phyloP scores from a whole-genome alignment of 1,140 invertebrate species.

The Calliopsis andreniformis region DNA sequence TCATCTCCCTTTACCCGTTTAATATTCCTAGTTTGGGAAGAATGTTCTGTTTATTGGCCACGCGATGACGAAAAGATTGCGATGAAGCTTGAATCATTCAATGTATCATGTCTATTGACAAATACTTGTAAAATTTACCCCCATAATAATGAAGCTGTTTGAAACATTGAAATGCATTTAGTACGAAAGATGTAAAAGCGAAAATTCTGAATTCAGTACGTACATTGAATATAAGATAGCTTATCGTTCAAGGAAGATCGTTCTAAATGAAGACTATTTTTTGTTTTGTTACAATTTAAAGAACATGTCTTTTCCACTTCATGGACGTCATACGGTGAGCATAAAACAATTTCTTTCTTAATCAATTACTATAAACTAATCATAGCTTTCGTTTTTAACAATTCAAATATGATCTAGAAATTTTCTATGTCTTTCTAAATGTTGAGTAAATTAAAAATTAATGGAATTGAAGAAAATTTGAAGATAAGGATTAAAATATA shows the following conservation, averaged over 20 bases:
- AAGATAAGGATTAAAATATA: too few species aligned
- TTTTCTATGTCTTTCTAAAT: too few species aligned
- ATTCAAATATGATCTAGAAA: too few species aligned
- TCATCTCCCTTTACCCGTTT: background rate
- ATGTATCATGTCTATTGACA: too few species aligned
- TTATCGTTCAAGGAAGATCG: background rate
- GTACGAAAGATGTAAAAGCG: background rate
- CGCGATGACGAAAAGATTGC: background rate
- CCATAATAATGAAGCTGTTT: slow-evolving; percentile 19
- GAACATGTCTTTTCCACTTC: slow-evolving; percentile 48
- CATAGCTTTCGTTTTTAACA: background rate
- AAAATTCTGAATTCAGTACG: slow-evolving; percentile 3
- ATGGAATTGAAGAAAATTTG: too few species aligned
- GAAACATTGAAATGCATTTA: slow-evolving; percentile 14
- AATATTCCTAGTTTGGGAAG: background rate
- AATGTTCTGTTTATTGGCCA: background rate
- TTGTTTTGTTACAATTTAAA: slow-evolving; percentile 48
- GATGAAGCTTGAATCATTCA: background rate
- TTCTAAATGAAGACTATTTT: slow-evolving; percentile 41
- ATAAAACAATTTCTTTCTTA: slow-evolving; percentile 43
- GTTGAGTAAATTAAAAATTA: too few species aligned
- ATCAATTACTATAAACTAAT: slow-evolving; percentile 3
- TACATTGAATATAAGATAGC: slow-evolving; percentile 3
- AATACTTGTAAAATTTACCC: background rate
- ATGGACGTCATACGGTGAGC: slow-evolving; percentile 43